These are phyloP conservation scores for Macrocentrus cingulum DNA, from an alignment of 1,140 invertebrate genomes.

Conservation along the genomic window DNA sequence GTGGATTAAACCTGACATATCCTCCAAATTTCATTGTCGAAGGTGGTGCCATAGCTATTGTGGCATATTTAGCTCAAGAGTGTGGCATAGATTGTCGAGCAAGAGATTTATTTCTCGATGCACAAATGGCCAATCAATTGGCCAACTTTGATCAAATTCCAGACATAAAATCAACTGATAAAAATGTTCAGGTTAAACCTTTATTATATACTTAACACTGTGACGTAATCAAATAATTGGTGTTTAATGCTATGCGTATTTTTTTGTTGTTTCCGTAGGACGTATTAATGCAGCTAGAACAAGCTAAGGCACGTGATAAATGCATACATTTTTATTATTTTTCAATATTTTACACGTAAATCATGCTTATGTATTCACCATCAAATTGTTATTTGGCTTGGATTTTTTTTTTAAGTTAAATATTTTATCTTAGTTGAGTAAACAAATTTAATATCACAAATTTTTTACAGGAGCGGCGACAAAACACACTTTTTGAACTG, in stretches of 20 bases:
- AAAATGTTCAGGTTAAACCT: constrained; percentile 49
- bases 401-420: constrained; percentile 14
- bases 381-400: too few species aligned
- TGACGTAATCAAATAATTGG: neutral
- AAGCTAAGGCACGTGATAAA: constrained; percentile 65
- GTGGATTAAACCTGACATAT: constrained; percentile 65
- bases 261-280: constrained; percentile 61
- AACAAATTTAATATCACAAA: constrained; percentile 21
- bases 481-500: constrained; percentile 60
- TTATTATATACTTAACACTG: constrained; percentile 3
- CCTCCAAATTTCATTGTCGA: constrained; percentile 64
- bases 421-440: neutral
- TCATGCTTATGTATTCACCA: constrained; percentile 30
- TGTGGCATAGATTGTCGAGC: constrained; percentile 48
- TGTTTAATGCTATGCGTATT: constrained; percentile 36
- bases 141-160: constrained; percentile 21
- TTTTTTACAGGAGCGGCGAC: constrained; percentile 56
- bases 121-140: constrained; percentile 28
- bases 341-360: constrained; percentile 33
- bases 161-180: constrained; percentile 42
- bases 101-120: constrained; percentile 36
- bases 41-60: constrained; percentile 65
- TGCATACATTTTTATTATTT: constrained; percentile 37
- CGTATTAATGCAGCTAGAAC: constrained; percentile 63
- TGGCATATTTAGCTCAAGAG: constrained; percentile 65